These are phyloP conservation scores for Lucifuga dentata DNA, from an alignment of 2,113 vertebrate species.

Conservation along the genomic window DNA sequence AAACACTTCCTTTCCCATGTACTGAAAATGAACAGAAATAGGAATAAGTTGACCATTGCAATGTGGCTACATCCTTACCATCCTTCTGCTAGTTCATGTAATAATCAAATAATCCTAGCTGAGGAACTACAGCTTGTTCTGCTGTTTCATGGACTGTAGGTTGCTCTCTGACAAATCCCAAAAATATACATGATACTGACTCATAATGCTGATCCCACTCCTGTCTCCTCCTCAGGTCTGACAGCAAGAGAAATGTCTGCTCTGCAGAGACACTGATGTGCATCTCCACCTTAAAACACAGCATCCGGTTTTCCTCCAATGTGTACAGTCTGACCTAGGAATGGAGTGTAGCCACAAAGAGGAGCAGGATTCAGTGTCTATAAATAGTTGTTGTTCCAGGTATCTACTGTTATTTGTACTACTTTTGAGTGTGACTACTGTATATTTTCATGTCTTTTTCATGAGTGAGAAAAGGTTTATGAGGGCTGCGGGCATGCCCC, in stretches of 20 bases:
- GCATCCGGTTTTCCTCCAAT: slow-evolving; percentile 91
- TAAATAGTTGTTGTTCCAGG: neutral
- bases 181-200: slow-evolving; percentile 80
- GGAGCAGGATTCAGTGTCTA: neutral
- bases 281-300: slow-evolving; percentile 93
- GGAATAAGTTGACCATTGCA: no score
- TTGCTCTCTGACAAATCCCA: neutral
- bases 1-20: no score
- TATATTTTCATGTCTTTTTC: neutral
- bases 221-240: slow-evolving; percentile 87
- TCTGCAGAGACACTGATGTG: slow-evolving; percentile 78
- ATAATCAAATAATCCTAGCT: neutral
- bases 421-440: neutral
- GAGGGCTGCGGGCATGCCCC: no score
- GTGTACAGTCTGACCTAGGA: slow-evolving; percentile 90
- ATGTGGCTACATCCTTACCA: neutral
- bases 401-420: neutral
- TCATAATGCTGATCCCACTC: slow-evolving; percentile 92
- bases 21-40: no score
- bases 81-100: neutral
- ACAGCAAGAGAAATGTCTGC: slow-evolving; percentile 90
- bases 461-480: no score
- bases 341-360: slow-evolving; percentile 15
- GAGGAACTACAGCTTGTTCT: neutral
- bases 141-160: neutral